Evolutionary conservation across 2,113 vertebrate genomes (phyloP).

Genomic region (Phocoena phocoena): DNA sequence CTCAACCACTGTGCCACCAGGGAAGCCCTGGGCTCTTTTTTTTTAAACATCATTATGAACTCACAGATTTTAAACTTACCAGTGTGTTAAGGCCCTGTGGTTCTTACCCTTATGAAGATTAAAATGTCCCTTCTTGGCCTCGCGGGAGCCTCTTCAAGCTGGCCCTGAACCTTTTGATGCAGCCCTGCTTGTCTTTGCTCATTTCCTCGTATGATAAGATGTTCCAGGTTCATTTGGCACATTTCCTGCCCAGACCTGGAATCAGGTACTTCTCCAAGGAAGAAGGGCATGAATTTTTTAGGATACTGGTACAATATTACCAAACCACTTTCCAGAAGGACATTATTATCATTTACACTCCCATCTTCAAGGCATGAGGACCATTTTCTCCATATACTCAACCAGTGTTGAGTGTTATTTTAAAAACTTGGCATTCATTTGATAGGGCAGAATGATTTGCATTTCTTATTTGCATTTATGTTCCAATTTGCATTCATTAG

Average conservation of each 20-base stretch:
- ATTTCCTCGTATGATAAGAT: not conserved
- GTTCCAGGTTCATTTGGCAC: not conserved
- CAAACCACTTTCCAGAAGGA: slow-evolving; percentile 16
- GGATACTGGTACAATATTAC: not conserved
- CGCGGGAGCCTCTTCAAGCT: not conserved
- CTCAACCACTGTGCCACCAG: no score
- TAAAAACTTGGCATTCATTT: not conserved
- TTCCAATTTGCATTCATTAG: slow-evolving; percentile 18
- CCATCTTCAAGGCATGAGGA: not conserved
- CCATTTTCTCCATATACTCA: not conserved
- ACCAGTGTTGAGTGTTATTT: not conserved
- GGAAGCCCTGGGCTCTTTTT: not conserved
- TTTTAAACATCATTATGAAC: not conserved
- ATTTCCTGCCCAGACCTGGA: not conserved
- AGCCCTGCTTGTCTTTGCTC: not conserved
- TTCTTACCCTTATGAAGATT: not conserved
- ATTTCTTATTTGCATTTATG: slow-evolving; percentile 8
- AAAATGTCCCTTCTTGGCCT: not conserved
- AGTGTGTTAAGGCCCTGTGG: not conserved
- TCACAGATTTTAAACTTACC: not conserved
- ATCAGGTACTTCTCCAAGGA: not conserved
- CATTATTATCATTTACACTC: not conserved
- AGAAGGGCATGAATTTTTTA: not conserved
- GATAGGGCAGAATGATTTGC: not conserved
- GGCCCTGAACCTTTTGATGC: not conserved